Evolutionary conservation across 2,113 vertebrate genomes (phyloP), one percentile per base, ranked within the genome.

Genomic region (Empidonax traillii): DNA sequence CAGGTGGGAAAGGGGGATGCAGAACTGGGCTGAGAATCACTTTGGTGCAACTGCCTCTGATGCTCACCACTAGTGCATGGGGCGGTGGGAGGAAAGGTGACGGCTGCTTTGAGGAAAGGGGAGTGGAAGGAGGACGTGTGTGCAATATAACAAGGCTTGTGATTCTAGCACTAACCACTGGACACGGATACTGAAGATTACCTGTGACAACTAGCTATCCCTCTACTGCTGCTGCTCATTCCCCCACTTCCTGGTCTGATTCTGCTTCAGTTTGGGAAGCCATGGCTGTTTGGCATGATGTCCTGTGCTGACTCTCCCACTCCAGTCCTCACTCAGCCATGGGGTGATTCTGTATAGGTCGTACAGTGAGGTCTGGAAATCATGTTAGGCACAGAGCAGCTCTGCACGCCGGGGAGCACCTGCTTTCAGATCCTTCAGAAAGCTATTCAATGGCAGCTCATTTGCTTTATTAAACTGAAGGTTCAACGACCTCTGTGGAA

Each of bases 81-180:
- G 55, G 71, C 2, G 6, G 6, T 18, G 51, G 21, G 24, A 66
- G 65, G 72, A 74, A 58, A 49, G 63, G 56, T 0, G 5, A 79
- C 3, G 11, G 53, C 87, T 90, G 52, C 79, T 93, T 75, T 76
- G 72, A 88, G 66, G 71, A 79, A 67, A 85, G 52, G 85, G 39
- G 66, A 72, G 47, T 76, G 90, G 69, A 86, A 74, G 68, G 77
- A 95, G 89, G 92, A 94, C 56, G 30, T 27, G 15, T 73, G 89
- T 95, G 93, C 88, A 58, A 84, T 91, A 76, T 39, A 94, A 96
- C 89, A 84, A 93, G 84, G 89, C 61, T 92, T 91, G 93, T 33
- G 13, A 79, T 63, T 97, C 90, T 95, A 96, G 94, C 53, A 93
- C 96, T 95, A 95, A 84, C 68, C 91, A 95, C 93, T 43, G 89